Base-by-base conservation (phyloP, 2,888 invertebrate genomes). In the Epistrophella euchroma region DNA sequence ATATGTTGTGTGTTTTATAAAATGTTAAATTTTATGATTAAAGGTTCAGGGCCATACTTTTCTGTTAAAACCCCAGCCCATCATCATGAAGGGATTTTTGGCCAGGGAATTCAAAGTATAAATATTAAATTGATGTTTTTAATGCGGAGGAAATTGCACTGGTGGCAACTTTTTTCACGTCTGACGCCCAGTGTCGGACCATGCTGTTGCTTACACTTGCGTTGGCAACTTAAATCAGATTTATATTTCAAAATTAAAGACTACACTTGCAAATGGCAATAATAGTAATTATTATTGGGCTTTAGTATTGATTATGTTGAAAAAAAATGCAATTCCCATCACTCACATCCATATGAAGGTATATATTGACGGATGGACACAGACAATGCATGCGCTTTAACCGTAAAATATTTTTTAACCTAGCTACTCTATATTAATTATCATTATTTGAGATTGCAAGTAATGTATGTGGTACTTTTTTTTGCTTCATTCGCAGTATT, bases 271-370 rank as follows among this genome's bases (percentile, higher is more conserved):
- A 40, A 76, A 52, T 58, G 64, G 19, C 22, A 83, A 70, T 73
- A 77, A 83, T 52, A 22, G 15, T 7, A 52, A 52, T 52, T 19
- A 52, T 52, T 52, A 28, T 60, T 40, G 68, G 50, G 66, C 82
- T 73, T 77, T 73, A 45, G 76, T 72, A 80, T 80, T 75, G 84
- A 85, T 80, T 71, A 45, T 50, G 32, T 64, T 72, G 1, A 32
- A 32, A 32, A 32, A 22, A 74, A 84, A 71, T 58, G 71, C 75
- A 50, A 19, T 32, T 58, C 2, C n/a, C 17, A 19, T 11, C 47
- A 47, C 47, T 11, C 47, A 11, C 11, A 19, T 5, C 0, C 22
- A 22, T 5, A 22, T 25, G 3, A 1, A 19, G 5, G 32, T 19
- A 17, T 11, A 52, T 10, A 19, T 17, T 52, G 22, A 25, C 0